Base-by-base conservation (phyloP, 2,888 invertebrate species). In the Biston stratarius region DNA sequence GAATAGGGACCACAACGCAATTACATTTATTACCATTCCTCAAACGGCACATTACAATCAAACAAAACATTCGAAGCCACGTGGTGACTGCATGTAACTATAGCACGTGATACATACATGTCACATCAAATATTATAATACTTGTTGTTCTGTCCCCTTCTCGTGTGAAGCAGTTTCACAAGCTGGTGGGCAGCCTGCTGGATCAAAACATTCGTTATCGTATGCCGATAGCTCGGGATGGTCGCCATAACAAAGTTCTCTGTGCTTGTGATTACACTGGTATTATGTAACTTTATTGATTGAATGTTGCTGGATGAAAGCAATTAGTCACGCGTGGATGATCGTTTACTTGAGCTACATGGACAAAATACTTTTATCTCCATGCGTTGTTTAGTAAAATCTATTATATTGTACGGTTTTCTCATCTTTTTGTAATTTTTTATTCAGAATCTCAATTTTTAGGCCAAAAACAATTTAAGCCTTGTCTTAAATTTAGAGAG, bases 31-130 rank as follows among this genome's bases (percentile, higher is more conserved):
- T n/a, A 47, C 11, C 6, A 11, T 7, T 6, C 6, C 45, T 2
- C 12, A 11, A 56, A 40, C 33, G 34, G 51, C 45, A 38, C n/a
- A 38, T 14, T 36, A 40, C 40, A 44, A 15, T 48, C 55, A 10
- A 55, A 65, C 60, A 60, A 65, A 58, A 49, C 60, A 61, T 48
- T 60, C 52, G 49, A 24, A 52, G 56, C 36, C 83, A 88, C 87
- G 86, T 83, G 83, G 75, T 80, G 75, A 66, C 78, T 75, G 84
- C 83, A 81, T 86, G 85, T 72, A 70, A 70, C 74, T 74, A 62
- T 34, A 24, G 75, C 88, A 87, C 86, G 88, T 85, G 84, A 76
- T 74, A 64, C 64, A 70, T 74, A 80, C 86, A 85, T 90, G 67
- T 52, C 53, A 45, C 52, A 36, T 61, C 38, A 58, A 38, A 8